These are phyloP conservation scores for Botia kubotai DNA, from an alignment of 2,797 vertebrate species.

Conservation along the genomic window DNA sequence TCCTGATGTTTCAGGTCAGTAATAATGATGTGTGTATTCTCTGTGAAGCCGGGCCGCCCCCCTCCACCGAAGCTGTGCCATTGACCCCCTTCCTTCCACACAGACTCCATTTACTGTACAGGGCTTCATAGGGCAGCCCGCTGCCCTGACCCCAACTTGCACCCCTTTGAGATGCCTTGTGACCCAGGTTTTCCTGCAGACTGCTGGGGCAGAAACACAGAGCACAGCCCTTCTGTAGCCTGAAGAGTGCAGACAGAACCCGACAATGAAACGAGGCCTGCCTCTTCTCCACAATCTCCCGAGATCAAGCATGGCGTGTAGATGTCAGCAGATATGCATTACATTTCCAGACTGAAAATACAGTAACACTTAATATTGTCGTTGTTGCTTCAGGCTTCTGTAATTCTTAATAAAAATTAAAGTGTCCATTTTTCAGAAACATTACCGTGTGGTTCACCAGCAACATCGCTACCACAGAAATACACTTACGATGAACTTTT, in stretches of 20 bases:
- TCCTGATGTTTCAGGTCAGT: too few relatives aligned
- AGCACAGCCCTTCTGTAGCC: slow-evolving; percentile 90
- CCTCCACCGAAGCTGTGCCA: slow-evolving; percentile 76
- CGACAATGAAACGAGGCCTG: slow-evolving; percentile 84
- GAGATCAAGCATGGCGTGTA: slow-evolving; percentile 91
- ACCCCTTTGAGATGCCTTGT: slow-evolving; percentile 75
- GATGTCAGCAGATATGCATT: too few relatives aligned
- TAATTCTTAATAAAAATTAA: background rate
- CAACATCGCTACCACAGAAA: background rate
- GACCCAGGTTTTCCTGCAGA: slow-evolving; percentile 75
- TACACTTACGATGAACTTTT: background rate
- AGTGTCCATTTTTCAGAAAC: background rate
- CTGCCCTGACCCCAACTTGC: slow-evolving; percentile 68
- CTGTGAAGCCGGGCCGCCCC: slow-evolving; percentile 74
- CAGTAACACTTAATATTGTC: background rate
- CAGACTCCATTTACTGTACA: slow-evolving; percentile 88
- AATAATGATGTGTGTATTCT: slow-evolving; percentile 71
- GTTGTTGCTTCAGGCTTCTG: slow-evolving; percentile 2
- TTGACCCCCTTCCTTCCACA: slow-evolving; percentile 85
- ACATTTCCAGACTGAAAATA: too few relatives aligned
- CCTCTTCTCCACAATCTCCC: slow-evolving; percentile 92
- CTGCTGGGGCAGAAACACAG: slow-evolving; percentile 79
- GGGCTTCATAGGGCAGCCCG: slow-evolving; percentile 81
- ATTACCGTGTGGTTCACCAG: slow-evolving; percentile 8
- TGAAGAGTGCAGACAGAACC: slow-evolving; percentile 57